Base-by-base conservation (phyloP, 2,888 invertebrate species). In the Hirtodrosophila histrioides region DNA sequence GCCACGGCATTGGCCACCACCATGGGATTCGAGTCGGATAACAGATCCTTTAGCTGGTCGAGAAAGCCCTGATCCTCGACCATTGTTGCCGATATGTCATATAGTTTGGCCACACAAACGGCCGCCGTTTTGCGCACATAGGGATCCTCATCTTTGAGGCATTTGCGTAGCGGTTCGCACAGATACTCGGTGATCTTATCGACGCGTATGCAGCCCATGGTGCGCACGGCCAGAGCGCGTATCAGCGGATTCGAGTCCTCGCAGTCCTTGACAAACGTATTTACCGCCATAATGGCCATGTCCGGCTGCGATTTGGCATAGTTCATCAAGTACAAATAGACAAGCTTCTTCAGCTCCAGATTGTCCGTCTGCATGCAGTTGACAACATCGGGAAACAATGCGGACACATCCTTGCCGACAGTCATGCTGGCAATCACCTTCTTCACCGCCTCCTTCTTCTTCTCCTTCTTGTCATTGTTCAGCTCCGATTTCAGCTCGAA, bases 361-460 rank as follows among this genome's bases (percentile, higher is more conserved):
- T 99, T 99, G 91, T 99, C 99, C 0, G 99, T 99, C 93, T 99
- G 99, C 99, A 99, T 99, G 91, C 99, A 99, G 92, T 99, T 99
- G 29, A 99, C 99, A 1, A 99, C 99, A 91, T 99, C 99, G 0
- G 99, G 99, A 91, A 99, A 99, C 11, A 99, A 93, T 1, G 99
- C 98, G 0, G 97, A 97, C 0, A 99, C 99, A 94, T 99, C 99
- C 93, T 99, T 99, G 53, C 99, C 99, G 23, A 99, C 99, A 5
- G 99, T 99, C 99, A 99, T 99, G 69, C 98, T 98, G 24, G 99
- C 99, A 90, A 99, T 99, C 17, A 99, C 99, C 94, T 99, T 99
- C 92, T 99, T 99, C 0, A 99, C 99, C 49, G 99, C 99, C 92
- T 99, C 99, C 91, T 99, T 97, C 92, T 99, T 99, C 93, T 99